Evolutionary conservation across 2,888 invertebrate species (phyloP).

Genomic region (Suillia variegata): DNA sequence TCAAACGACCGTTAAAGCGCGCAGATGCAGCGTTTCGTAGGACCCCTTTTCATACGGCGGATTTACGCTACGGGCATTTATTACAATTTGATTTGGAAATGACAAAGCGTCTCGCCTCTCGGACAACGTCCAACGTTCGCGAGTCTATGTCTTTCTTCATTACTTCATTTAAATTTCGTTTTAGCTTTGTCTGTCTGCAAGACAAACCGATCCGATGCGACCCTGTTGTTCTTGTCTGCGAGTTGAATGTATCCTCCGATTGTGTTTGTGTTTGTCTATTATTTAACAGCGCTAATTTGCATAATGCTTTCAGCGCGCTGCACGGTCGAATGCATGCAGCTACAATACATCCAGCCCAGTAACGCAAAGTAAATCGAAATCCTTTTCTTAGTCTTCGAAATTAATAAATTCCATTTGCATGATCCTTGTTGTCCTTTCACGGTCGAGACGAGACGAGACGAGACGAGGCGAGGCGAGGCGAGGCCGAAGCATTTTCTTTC

Average conservation of each 20-base stretch:
- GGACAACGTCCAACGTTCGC: conserved; percentile 42
- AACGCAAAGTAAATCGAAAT: no score
- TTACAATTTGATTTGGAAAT: not conserved
- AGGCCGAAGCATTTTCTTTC: conserved; percentile 37
- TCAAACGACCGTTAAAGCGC: not conserved
- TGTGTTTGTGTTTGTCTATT: not conserved
- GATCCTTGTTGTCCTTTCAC: not conserved
- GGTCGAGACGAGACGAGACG: conserved; percentile 29
- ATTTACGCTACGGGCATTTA: not conserved
- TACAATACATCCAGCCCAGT: conserved; percentile 36
- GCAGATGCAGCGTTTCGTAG: not conserved
- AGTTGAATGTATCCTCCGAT: no score
- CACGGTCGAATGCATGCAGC: conserved; percentile 20
- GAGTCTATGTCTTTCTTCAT: conserved; percentile 25
- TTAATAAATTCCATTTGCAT: not conserved
- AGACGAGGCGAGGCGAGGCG: conserved; percentile 37
- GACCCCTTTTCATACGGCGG: not conserved
- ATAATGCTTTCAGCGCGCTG: conserved; percentile 47
- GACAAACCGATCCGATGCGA: no score
- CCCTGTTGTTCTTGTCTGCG: no score
- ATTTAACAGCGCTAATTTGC: conserved; percentile 35
- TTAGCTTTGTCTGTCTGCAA: not conserved
- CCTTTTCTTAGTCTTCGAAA: no score
- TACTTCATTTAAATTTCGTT: no score
- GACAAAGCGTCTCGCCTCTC: conserved; percentile 28